Percentiles rank a stretch among this genome's conserved stretches.
These are phyloP conservation scores for Cynoglossus semilaevis DNA, from an alignment of 2,113 vertebrate species.

Conservation along the genomic window DNA sequence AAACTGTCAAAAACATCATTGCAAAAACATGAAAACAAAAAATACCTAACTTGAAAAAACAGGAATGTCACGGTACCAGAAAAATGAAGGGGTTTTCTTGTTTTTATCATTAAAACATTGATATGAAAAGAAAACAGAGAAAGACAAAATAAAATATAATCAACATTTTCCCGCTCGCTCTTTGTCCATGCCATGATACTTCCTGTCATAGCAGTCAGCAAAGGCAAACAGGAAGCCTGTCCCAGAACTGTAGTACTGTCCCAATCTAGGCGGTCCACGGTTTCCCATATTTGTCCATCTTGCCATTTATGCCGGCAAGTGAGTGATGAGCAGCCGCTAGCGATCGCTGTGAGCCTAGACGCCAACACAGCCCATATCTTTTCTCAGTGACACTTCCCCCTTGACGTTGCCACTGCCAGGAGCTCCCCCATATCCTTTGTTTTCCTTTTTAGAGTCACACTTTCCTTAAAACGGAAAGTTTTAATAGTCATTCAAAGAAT, in stretches of 20 bases:
- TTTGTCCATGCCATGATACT: slow-evolving; percentile 74
- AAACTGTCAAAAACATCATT: slow-evolving; percentile 75
- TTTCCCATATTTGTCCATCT: slow-evolving; percentile 58
- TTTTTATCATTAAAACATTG: slow-evolving; percentile 68
- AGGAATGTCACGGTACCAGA: slow-evolving; percentile 84
- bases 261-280: slow-evolving; percentile 66
- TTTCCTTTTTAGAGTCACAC: slow-evolving; percentile 74
- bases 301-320: slow-evolving; percentile 49
- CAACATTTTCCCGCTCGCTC: slow-evolving; percentile 75
- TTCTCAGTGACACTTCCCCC: slow-evolving; percentile 75
- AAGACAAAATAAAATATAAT: slow-evolving; percentile 73
- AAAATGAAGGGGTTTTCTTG: slow-evolving; percentile 70
- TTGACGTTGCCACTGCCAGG: slow-evolving; percentile 76
- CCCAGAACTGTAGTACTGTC: slow-evolving; percentile 67
- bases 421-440: slow-evolving; percentile 71
- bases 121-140: slow-evolving; percentile 71
- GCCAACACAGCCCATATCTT: slow-evolving; percentile 58
- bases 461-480: slow-evolving; percentile 87
- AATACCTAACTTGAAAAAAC: slow-evolving; percentile 74
- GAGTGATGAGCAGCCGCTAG: slow-evolving; percentile 57
- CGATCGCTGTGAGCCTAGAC: slow-evolving; percentile 57
- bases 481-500: slow-evolving; percentile 79
- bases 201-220: slow-evolving; percentile 73
- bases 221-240: slow-evolving; percentile 71
- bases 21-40: slow-evolving; percentile 62